phyloP scores from a whole-genome alignment of 2,888 invertebrate genomes.

The Drosophila cracens region DNA sequence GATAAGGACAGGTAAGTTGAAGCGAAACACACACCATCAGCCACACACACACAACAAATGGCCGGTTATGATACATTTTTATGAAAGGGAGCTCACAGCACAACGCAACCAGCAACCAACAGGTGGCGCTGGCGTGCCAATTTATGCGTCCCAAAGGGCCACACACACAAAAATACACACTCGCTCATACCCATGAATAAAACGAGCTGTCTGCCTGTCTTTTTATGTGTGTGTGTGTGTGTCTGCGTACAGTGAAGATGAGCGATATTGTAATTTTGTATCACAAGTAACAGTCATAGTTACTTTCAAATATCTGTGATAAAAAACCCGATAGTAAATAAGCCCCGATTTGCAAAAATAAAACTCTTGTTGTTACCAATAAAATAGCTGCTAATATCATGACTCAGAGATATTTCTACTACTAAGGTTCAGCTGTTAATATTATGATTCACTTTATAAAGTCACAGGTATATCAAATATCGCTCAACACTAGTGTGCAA shows the following conservation, averaged over 20 bases:
- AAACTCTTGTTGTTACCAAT: neutral
- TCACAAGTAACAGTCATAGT: neutral
- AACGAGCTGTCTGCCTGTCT: slow-evolving; percentile 17
- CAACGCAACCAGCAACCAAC: slow-evolving; percentile 56
- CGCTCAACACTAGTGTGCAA: slow-evolving; percentile 8
- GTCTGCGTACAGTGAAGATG: neutral
- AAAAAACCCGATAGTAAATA: neutral
- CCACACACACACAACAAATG: slow-evolving; percentile 48
- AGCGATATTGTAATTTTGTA: slow-evolving; percentile 1
- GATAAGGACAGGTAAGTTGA: slow-evolving; percentile 92
- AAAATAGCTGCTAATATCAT: neutral
- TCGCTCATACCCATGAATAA: slow-evolving; percentile 62
- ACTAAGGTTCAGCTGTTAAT: neutral
- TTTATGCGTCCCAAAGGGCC: slow-evolving; percentile 74
- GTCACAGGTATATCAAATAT: neutral
- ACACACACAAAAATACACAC: slow-evolving; percentile 23
- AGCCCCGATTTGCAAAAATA: neutral
- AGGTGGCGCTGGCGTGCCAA: slow-evolving; percentile 74
- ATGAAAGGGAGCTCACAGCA: slow-evolving; percentile 35
- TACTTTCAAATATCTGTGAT: neutral
- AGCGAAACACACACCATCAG: slow-evolving; percentile 52
- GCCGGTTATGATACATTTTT: slow-evolving; percentile 67
- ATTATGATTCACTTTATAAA: neutral
- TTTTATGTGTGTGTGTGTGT: slow-evolving; percentile 16
- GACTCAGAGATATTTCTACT: neutral